Evolutionary conservation across 2,797 vertebrate species (phyloP).

Genomic region (Melanotaenia parkinsoni): DNA sequence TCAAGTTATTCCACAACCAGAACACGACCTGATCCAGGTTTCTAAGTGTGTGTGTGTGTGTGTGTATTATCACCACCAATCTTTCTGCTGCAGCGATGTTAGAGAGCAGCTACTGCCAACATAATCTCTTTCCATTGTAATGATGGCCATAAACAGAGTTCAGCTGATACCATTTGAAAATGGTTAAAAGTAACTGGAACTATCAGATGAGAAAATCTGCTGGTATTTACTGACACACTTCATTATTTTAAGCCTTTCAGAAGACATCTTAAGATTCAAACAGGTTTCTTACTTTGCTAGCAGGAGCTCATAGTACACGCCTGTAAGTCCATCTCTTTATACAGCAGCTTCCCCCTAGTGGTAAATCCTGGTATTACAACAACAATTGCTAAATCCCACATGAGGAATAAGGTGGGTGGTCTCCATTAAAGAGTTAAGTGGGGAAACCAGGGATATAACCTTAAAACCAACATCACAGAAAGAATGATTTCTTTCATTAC

Average conservation of each 20-base stretch:
- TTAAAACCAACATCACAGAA: constrained; percentile 27
- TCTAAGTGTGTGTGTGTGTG: too few relatives aligned
- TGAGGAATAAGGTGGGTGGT: constrained; percentile 1
- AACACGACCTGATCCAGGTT: too few relatives aligned
- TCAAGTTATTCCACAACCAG: too few relatives aligned
- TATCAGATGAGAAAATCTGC: not conserved
- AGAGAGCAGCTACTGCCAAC: too few relatives aligned
- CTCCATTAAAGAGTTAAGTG: constrained; percentile 23
- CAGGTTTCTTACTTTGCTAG: not conserved
- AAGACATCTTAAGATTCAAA: not conserved
- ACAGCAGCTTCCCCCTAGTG: not conserved
- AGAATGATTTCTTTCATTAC: constrained; percentile 6
- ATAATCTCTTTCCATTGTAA: too few relatives aligned
- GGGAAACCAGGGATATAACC: constrained; percentile 12
- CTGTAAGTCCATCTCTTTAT: not conserved
- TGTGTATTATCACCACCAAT: too few relatives aligned
- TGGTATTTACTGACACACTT: not conserved
- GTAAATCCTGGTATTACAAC: not conserved
- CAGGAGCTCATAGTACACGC: not conserved
- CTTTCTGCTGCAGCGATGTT: too few relatives aligned
- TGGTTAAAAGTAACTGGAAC: not conserved
- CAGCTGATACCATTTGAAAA: too few relatives aligned
- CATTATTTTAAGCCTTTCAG: too few relatives aligned
- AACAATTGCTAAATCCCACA: not conserved
- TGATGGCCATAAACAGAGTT: too few relatives aligned